These are phyloP conservation scores for Antigone vipio DNA, from an alignment of 2,113 vertebrate species.

Conservation along the genomic window DNA sequence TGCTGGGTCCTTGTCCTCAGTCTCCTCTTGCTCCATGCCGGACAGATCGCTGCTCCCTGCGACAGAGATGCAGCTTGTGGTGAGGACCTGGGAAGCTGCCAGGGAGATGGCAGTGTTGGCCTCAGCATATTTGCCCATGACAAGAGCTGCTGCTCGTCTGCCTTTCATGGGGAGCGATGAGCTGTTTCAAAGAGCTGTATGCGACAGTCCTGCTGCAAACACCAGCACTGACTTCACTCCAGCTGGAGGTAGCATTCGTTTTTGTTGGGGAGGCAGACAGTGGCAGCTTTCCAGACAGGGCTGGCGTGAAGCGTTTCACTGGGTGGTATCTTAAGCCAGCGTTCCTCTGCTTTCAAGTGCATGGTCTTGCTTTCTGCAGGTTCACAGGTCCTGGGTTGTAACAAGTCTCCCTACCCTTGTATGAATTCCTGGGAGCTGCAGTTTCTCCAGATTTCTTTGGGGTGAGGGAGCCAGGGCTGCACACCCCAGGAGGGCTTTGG, in stretches of 20 bases:
- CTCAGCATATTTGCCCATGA: rapidly evolving
- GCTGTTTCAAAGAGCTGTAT: background rate
- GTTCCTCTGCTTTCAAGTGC: background rate
- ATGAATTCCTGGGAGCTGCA: background rate
- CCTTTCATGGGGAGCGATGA: background rate
- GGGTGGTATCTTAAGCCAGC: too few relatives aligned
- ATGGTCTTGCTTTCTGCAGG: background rate
- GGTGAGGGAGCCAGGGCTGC: background rate
- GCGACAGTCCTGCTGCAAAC: background rate
- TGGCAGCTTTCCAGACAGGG: background rate
- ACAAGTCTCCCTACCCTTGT: background rate
- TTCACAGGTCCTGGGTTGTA: background rate
- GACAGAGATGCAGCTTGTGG: rapidly evolving
- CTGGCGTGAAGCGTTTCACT: background rate
- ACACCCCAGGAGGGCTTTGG: background rate
- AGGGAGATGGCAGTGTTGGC: background rate
- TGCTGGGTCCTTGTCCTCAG: background rate
- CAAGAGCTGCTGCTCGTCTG: background rate
- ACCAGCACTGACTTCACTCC: background rate
- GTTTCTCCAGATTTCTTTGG: background rate
- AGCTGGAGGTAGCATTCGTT: background rate
- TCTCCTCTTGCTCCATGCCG: rapidly evolving
- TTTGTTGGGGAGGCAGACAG: background rate
- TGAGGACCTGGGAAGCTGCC: background rate
- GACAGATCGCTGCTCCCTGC: background rate